phyloP scores from a whole-genome alignment of 2,888 invertebrate genomes.

The Cryptocheilus praepositus region DNA sequence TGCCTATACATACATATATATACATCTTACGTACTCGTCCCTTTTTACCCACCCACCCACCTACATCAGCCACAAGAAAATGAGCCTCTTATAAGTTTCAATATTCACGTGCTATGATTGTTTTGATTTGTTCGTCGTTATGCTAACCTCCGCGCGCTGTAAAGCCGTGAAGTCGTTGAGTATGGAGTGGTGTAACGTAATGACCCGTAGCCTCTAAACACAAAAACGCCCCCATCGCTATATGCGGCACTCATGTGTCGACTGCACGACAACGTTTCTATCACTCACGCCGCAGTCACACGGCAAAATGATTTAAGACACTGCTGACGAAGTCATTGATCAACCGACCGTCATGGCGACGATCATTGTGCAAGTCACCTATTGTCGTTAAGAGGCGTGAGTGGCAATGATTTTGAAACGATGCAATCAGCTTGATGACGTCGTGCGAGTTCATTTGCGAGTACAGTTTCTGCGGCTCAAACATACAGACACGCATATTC shows the following conservation, averaged over 20 bases:
- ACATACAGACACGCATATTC: too few species aligned
- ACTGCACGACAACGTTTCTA: slow-evolving; percentile 28
- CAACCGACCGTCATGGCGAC: slow-evolving; percentile 3
- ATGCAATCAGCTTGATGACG: too few species aligned
- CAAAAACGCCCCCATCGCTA: slow-evolving; percentile 18
- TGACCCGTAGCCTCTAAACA: background rate
- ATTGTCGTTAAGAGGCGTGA: slow-evolving; percentile 22
- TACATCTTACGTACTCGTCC: slow-evolving; percentile 10
- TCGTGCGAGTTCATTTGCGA: too few species aligned
- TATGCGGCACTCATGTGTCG: slow-evolving; percentile 21
- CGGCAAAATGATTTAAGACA: slow-evolving; percentile 20
- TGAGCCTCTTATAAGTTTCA: slow-evolving; percentile 27
- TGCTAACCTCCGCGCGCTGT: background rate
- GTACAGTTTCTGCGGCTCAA: too few species aligned
- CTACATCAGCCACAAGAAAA: slow-evolving; percentile 36
- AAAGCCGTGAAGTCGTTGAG: background rate
- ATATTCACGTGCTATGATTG: background rate
- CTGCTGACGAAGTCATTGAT: slow-evolving; percentile 17
- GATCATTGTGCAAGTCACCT: slow-evolving; percentile 28
- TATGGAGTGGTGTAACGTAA: too few species aligned
- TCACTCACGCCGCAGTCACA: slow-evolving; percentile 28
- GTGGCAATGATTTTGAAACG: slow-evolving; percentile 14
- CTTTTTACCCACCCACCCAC: slow-evolving; percentile 9
- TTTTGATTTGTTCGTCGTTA: background rate
- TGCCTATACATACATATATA: slow-evolving; percentile 18